These are phyloP conservation scores for Umimayanthus chanpuru DNA, from an alignment of 92 coral and sea anemone species.

Conservation along the genomic window DNA sequence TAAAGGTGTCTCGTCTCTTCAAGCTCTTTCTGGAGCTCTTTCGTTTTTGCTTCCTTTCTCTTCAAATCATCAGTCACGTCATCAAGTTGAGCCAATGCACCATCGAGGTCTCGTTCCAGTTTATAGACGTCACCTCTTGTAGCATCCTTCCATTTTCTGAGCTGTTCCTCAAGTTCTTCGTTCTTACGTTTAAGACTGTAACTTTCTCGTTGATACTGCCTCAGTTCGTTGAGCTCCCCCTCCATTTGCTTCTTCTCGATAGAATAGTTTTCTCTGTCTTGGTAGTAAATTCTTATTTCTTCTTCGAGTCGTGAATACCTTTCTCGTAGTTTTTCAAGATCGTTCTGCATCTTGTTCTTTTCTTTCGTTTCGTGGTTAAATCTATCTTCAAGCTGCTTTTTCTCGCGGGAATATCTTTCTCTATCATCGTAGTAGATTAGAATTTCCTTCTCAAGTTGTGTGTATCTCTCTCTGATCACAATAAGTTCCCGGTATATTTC, in stretches of 20 bases:
- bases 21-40: constrained; percentile 69
- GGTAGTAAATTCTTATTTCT: constrained; percentile 38
- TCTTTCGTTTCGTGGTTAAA: constrained; percentile 9
- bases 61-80: constrained; percentile 21
- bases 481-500: constrained; percentile 65
- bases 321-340: constrained; percentile 21
- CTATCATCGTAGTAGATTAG: constrained; percentile 25
- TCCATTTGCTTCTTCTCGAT: constrained; percentile 11
- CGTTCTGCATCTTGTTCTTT: constrained; percentile 46
- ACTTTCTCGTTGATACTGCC: background rate
- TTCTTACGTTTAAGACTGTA: constrained; percentile 12
- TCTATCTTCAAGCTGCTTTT: constrained; percentile 18
- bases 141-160: constrained; percentile 60
- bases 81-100: constrained; percentile 57
- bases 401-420: constrained; percentile 36
- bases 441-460: constrained; percentile 63
- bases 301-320: constrained; percentile 42
- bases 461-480: constrained; percentile 62
- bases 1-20: constrained; percentile 63
- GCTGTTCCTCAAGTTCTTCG: constrained; percentile 60
- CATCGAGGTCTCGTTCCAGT: constrained; percentile 42
- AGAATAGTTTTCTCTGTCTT: constrained; percentile 41
- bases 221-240: constrained; percentile 24
- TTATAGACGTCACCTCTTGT: constrained; percentile 57
- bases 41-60: constrained; percentile 56